Conservation (phyloP, 2,888 invertebrate genomes). For the Lasioglossum marginatum region DNA sequence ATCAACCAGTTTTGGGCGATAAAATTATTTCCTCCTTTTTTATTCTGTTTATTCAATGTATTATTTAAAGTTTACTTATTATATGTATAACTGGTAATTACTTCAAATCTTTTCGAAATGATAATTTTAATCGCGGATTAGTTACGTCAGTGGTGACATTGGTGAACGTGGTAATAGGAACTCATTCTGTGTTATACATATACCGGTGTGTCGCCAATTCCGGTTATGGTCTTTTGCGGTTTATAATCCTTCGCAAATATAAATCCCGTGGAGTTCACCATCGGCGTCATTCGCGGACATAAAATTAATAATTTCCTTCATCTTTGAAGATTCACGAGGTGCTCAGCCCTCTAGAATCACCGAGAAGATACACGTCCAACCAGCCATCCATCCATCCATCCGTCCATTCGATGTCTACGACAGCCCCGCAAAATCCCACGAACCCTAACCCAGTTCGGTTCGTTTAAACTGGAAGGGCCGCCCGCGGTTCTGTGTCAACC, state of each 20-base stretch:
- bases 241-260: not conserved
- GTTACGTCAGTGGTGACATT: not conserved
- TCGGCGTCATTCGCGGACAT: not conserved
- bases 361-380: slow-evolving; percentile 41
- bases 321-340: slow-evolving; percentile 53
- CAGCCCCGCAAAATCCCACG: slow-evolving; percentile 55
- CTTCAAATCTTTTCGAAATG: not conserved
- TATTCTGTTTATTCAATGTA: not conserved
- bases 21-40: not conserved
- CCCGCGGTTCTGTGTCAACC: slow-evolving; percentile 62
- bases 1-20: not conserved
- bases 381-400: slow-evolving; percentile 14
- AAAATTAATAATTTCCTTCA: slow-evolving; percentile 61
- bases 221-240: not conserved
- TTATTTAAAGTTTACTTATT: not conserved
- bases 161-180: not conserved
- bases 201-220: not conserved
- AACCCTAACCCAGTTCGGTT: slow-evolving; percentile 71
- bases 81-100: not conserved
- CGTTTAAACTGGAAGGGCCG: slow-evolving; percentile 69
- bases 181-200: not conserved
- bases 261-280: not conserved
- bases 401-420: slow-evolving; percentile 34
- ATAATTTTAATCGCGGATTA: not conserved
- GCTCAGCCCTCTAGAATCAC: slow-evolving; percentile 37